A percentile compares a stretch with the other conserved stretches of the same genome.
Conservation (phyloP, 2,113 vertebrate genomes). For the Crocuta crocuta region DNA sequence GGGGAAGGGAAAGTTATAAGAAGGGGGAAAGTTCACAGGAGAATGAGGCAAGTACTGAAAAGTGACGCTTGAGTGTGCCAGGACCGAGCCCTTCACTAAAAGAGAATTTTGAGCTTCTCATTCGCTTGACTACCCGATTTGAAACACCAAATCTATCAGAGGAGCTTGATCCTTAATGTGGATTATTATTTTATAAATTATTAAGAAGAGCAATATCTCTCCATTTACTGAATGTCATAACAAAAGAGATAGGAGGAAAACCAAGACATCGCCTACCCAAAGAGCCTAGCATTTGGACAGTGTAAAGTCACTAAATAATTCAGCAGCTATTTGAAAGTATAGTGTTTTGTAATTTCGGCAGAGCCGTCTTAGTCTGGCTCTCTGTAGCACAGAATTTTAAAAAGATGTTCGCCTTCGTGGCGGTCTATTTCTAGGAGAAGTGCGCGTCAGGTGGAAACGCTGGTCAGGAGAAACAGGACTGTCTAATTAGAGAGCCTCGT, state of each 20-base stretch:
- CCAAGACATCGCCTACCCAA: conserved; percentile 86
- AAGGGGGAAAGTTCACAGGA: neutral
- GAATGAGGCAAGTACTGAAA: neutral
- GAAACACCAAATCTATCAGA: conserved; percentile 68
- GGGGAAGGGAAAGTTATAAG: neutral
- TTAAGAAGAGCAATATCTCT: conserved; percentile 84
- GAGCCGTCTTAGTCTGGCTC: conserved; percentile 71
- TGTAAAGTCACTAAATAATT: conserved; percentile 91
- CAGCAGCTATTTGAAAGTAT: conserved; percentile 86
- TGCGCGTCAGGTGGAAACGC: neutral
- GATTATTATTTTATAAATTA: conserved; percentile 85
- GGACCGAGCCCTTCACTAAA: neutral
- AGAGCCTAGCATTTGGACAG: conserved; percentile 88
- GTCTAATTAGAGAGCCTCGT: conserved; percentile 66
- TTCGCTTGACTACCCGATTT: conserved; percentile 6
- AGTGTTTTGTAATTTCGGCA: conserved; percentile 84
- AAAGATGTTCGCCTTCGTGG: conserved; percentile 60
- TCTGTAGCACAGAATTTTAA: conserved; percentile 57
- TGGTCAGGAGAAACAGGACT: conserved; percentile 60
- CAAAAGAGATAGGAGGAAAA: conserved; percentile 85
- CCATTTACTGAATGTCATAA: conserved; percentile 88
- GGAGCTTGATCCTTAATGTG: conserved; percentile 71
- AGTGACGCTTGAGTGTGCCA: neutral
- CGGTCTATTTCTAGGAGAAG: conserved; percentile 64
- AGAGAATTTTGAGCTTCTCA: conserved; percentile 43